A percentile compares a stretch with the other conserved stretches of the same genome.
These are phyloP conservation scores for Gasterosteus nipponicus DNA, from an alignment of 2,113 vertebrate genomes.

Conservation along the genomic window DNA sequence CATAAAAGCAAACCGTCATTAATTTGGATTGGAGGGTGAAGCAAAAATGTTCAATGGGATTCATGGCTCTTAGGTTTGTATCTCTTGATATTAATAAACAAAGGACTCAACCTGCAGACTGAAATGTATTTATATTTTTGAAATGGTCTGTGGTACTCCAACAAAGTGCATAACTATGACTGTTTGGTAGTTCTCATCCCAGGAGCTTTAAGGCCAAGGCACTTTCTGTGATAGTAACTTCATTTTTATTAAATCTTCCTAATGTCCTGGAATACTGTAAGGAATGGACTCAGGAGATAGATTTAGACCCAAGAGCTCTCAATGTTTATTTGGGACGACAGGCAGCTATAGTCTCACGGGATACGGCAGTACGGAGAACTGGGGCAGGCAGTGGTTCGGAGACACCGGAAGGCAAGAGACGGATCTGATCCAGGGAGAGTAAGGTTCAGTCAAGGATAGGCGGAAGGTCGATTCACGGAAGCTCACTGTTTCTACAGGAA, in stretches of 20 bases:
- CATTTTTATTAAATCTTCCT: background rate
- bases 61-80: background rate
- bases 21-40: constrained; percentile 51
- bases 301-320: no score
- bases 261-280: no score
- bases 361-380: no score
- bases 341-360: no score
- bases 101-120: background rate
- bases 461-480: no score
- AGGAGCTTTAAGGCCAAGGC: background rate
- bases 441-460: no score
- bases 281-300: no score
- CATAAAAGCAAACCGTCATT: constrained; percentile 48
- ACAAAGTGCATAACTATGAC: background rate
- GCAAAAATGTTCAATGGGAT: background rate
- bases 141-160: background rate
- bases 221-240: background rate
- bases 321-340: no score
- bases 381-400: no score
- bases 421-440: no score
- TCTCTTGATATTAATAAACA: constrained; percentile 1
- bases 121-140: background rate
- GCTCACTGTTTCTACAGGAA: no score
- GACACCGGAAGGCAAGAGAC: no score
- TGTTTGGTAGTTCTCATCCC: background rate